phyloP scores from a whole-genome alignment of 2,888 invertebrate genomes.

The Caenorhabditis panamensis region DNA sequence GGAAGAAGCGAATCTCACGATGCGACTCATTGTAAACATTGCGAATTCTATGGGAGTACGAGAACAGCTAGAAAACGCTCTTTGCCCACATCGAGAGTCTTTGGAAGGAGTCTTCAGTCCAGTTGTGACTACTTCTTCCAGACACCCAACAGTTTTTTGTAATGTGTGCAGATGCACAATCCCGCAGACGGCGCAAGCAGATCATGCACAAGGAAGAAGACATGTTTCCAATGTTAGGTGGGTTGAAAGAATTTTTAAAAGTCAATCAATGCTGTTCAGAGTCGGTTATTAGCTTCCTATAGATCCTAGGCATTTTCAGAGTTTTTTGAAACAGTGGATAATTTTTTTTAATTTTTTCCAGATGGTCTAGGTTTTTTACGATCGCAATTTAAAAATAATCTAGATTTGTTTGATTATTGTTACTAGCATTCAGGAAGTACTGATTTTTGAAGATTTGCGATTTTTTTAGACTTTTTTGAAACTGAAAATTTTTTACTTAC shows the following conservation, averaged over 20 bases:
- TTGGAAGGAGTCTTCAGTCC: conserved; percentile 18
- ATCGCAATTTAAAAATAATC: too few species aligned
- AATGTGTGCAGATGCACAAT: conserved; percentile 25
- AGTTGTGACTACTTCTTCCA: neutral
- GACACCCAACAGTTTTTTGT: conserved; percentile 15
- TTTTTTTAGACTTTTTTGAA: neutral
- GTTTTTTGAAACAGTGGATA: too few species aligned
- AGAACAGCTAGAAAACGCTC: neutral
- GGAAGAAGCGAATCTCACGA: conserved; percentile 24
- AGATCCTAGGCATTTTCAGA: too few species aligned
- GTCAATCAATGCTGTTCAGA: too few species aligned
- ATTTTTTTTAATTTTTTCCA: too few species aligned
- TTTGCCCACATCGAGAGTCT: conserved; percentile 6
- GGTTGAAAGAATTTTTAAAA: neutral
- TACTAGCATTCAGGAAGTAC: too few species aligned
- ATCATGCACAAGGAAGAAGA: conserved; percentile 21
- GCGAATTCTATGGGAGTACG: conserved; percentile 45
- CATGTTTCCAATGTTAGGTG: conserved; percentile 8
- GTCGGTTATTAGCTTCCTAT: too few species aligned
- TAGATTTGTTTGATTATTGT: too few species aligned
- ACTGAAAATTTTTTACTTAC: neutral
- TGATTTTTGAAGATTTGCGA: neutral
- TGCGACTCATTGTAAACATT: conserved; percentile 43
- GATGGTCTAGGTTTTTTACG: too few species aligned
- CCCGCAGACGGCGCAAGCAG: conserved; percentile 5